Evolutionary conservation across 2,797 vertebrate species (phyloP).

Genomic region (Tiaroga cobitis): DNA sequence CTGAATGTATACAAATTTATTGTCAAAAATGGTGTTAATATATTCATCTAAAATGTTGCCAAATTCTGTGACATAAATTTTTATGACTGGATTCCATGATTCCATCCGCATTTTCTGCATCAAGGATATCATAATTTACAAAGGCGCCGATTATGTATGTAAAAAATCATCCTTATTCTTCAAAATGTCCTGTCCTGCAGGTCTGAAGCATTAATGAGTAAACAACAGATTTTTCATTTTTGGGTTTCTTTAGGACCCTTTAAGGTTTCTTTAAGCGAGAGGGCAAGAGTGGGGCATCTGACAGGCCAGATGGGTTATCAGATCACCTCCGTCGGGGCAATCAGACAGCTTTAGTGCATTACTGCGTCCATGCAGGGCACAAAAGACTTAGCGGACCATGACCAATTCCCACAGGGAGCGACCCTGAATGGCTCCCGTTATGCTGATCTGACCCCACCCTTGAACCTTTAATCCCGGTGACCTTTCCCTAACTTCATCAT

Average conservation of each 20-base stretch:
- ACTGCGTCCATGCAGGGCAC: conserved; percentile 40
- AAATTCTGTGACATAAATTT: not conserved
- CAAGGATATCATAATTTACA: not conserved
- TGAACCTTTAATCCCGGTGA: conserved; percentile 72
- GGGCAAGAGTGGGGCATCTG: not conserved
- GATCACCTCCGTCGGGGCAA: not conserved
- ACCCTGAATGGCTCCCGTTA: conserved; percentile 51
- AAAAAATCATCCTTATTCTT: not conserved
- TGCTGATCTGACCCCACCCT: conserved; percentile 59
- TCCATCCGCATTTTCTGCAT: fast-evolving
- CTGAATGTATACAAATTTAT: not conserved
- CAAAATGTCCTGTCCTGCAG: not conserved
- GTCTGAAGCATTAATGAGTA: not conserved
- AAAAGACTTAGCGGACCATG: conserved; percentile 57
- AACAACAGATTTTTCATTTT: not conserved
- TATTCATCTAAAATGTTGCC: not conserved
- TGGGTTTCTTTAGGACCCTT: not conserved
- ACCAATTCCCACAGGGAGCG: conserved; percentile 55
- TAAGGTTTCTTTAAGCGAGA: too few species aligned
- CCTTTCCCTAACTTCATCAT: conserved; percentile 38
- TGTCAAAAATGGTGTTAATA: not conserved
- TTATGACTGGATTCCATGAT: not conserved
- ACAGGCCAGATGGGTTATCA: conserved; percentile 29
- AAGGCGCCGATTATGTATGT: not conserved
- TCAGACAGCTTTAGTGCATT: conserved; percentile 32